A percentile compares a stretch with the other conserved stretches of the same genome.
These are phyloP conservation scores for Neolamprologus multifasciatus DNA, from an alignment of 2,797 vertebrate genomes.

Conservation along the genomic window DNA sequence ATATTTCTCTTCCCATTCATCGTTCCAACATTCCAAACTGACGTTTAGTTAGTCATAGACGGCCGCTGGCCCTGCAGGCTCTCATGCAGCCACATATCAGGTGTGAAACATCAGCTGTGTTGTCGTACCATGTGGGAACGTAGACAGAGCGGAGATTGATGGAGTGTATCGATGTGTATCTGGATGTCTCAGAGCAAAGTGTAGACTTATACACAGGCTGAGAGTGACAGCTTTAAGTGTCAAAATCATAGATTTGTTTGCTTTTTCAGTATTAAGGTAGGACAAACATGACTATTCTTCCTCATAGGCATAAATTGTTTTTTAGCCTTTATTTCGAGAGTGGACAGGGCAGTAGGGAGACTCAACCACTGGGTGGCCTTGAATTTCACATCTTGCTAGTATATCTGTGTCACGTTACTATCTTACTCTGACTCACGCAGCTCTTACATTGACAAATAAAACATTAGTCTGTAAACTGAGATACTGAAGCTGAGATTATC, in stretches of 20 bases:
- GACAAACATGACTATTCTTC: neutral
- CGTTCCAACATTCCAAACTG: neutral
- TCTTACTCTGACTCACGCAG: neutral
- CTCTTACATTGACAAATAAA: neutral
- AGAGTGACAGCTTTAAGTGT: neutral
- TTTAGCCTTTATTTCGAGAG: neutral
- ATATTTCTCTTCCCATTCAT: neutral
- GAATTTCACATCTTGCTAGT: neutral
- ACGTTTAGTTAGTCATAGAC: neutral
- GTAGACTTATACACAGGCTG: neutral
- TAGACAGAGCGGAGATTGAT: rapidly evolving
- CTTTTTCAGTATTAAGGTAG: rapidly evolving
- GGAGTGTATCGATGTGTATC: neutral
- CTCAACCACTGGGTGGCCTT: neutral
- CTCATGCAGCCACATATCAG: neutral
- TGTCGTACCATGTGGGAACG: rapidly evolving
- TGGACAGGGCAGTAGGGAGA: neutral
- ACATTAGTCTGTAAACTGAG: neutral
- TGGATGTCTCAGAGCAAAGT: neutral
- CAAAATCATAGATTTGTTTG: neutral
- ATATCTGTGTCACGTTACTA: rapidly evolving
- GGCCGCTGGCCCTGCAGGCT: rapidly evolving
- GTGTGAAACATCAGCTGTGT: neutral
- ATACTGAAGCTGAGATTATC: neutral
- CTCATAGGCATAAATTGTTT: rapidly evolving